Evolutionary conservation across 1,140 invertebrate genomes (phyloP).

Genomic region (Panagrolaimus sp.): DNA sequence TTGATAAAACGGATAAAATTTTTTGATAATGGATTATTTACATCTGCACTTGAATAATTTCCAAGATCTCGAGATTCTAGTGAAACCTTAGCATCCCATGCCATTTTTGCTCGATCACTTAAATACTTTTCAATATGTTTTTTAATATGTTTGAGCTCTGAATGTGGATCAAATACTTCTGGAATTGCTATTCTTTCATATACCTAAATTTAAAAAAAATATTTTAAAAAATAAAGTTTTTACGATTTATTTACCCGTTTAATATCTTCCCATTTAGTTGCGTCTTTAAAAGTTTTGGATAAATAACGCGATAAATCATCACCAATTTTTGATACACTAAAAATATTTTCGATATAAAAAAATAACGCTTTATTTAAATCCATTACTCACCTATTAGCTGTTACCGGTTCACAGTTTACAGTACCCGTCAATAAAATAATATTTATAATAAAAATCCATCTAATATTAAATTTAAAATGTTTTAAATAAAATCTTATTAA

Average conservation of each 20-base stretch:
- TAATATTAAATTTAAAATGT: too few species aligned
- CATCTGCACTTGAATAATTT: slow-evolving; percentile 32
- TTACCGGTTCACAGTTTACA: slow-evolving; percentile 1
- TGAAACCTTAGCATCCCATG: slow-evolving; percentile 55
- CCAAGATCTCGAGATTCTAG: slow-evolving; percentile 38
- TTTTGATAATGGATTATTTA: slow-evolving; percentile 48
- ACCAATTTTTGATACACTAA: slow-evolving; percentile 19
- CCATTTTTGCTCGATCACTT: slow-evolving; percentile 49
- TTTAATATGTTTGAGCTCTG: slow-evolving; percentile 48
- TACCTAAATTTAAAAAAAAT: slow-evolving; percentile 17
- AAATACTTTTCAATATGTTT: slow-evolving; percentile 50
- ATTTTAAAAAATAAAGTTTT: neutral
- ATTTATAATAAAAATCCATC: neutral
- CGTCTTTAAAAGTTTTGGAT: slow-evolving; percentile 22
- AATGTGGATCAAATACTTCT: slow-evolving; percentile 51
- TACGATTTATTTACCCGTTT: neutral
- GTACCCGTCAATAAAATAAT: slow-evolving; percentile 11
- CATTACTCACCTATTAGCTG: neutral
- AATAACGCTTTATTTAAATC: too few species aligned
- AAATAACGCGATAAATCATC: slow-evolving; percentile 19
- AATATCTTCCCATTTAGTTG: slow-evolving; percentile 23
- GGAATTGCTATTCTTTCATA: slow-evolving; percentile 44
- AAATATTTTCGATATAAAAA: neutral
- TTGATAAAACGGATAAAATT: slow-evolving; percentile 52
- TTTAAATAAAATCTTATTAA: too few species aligned